Evolutionary conservation across 2,113 vertebrate genomes (phyloP).

Genomic region (Callipepla squamata): DNA sequence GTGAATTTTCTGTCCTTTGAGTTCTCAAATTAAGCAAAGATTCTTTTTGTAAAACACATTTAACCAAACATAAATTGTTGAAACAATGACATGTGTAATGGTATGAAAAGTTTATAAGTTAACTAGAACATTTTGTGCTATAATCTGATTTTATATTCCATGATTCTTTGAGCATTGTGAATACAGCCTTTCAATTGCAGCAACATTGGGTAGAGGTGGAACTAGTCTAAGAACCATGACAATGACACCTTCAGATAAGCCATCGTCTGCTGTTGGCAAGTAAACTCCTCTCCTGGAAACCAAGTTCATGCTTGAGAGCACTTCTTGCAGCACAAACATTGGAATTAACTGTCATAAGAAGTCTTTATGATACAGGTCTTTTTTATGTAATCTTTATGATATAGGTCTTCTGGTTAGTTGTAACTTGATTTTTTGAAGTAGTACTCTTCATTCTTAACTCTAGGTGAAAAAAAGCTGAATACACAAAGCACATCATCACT

Average conservation of each 20-base stretch:
- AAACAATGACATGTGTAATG: neutral
- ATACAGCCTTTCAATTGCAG: neutral
- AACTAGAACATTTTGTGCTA: neutral
- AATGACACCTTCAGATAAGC: neutral
- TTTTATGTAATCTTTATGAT: neutral
- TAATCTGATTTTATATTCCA: neutral
- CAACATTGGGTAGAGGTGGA: neutral
- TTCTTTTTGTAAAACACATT: neutral
- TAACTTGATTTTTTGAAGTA: neutral
- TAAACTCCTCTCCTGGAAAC: neutral
- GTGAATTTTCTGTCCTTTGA: neutral
- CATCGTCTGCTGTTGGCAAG: neutral
- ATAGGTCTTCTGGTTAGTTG: neutral
- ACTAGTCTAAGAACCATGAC: neutral
- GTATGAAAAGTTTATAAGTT: neutral
- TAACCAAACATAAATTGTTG: neutral
- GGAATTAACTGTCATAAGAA: neutral
- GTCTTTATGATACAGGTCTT: neutral
- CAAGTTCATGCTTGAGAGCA: neutral
- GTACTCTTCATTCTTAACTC: neutral
- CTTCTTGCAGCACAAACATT: neutral
- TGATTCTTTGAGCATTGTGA: neutral
- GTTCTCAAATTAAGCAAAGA: conserved; percentile 16
- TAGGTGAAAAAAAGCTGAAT: neutral
- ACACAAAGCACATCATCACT: neutral